These are phyloP conservation scores for Catamblyrhynchus diadema DNA, from an alignment of 2,797 vertebrate genomes.

Conservation along the genomic window DNA sequence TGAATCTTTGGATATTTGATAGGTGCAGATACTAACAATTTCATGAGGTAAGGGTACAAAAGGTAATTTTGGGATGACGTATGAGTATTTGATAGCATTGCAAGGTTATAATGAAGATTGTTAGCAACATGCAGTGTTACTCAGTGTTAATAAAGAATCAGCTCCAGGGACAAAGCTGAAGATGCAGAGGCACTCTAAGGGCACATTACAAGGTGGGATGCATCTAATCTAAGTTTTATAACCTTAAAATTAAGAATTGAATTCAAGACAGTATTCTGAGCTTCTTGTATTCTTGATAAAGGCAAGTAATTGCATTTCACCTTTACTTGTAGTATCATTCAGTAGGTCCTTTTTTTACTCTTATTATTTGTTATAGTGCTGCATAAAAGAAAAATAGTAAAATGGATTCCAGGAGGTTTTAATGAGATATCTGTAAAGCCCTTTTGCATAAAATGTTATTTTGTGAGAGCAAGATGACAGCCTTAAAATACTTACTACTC, in stretches of 20 bases:
- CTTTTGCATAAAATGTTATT: background rate
- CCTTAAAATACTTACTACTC: background rate
- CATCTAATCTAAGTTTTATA: background rate
- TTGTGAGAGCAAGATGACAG: background rate
- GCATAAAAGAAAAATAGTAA: background rate
- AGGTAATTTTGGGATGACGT: background rate
- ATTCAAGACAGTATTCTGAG: background rate
- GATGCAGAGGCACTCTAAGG: background rate
- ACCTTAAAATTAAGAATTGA: background rate
- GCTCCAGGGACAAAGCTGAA: background rate
- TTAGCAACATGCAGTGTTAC: background rate
- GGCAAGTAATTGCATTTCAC: background rate
- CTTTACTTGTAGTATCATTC: background rate
- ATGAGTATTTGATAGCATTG: background rate
- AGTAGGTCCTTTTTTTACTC: background rate
- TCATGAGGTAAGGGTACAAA: background rate
- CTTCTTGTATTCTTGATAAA: background rate
- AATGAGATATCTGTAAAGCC: background rate
- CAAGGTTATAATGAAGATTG: background rate
- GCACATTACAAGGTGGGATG: background rate
- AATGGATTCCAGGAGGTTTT: background rate
- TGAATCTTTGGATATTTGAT: background rate
- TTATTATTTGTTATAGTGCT: background rate
- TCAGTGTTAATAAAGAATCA: background rate
- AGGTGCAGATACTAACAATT: background rate